Evolutionary conservation across 1,140 invertebrate genomes (phyloP).

Genomic region (Zaprionus taronus): DNA sequence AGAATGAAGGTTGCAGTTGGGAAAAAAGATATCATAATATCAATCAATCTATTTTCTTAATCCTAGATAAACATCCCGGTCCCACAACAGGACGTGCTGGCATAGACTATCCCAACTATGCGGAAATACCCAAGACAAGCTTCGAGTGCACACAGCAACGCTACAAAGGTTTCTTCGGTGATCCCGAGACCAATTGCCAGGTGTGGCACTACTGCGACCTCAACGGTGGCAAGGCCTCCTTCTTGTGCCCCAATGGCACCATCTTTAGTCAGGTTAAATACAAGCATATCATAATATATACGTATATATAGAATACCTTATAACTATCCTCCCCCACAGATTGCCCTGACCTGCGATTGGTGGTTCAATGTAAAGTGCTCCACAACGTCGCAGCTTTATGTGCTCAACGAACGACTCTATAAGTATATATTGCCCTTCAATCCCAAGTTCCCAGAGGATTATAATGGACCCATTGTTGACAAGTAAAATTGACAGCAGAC

Average conservation of each 20-base stretch:
- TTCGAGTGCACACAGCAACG: slow-evolving; percentile 93
- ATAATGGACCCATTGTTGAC: slow-evolving; percentile 92
- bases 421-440: slow-evolving; percentile 93
- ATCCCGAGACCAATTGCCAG: slow-evolving; percentile 93
- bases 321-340: slow-evolving; percentile 50
- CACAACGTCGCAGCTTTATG: slow-evolving; percentile 92
- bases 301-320: background rate
- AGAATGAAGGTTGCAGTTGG: background rate
- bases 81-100: slow-evolving; percentile 90
- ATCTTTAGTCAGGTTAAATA: slow-evolving; percentile 92
- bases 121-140: slow-evolving; percentile 90
- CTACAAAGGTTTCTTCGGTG: slow-evolving; percentile 96
- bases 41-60: no score
- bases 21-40: background rate
- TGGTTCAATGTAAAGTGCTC: slow-evolving; percentile 96
- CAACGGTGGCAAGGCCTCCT: slow-evolving; percentile 95
- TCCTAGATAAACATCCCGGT: slow-evolving; percentile 74
- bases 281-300: background rate
- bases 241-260: slow-evolving; percentile 95
- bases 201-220: slow-evolving; percentile 96
- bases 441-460: slow-evolving; percentile 94
- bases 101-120: slow-evolving; percentile 92
- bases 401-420: slow-evolving; percentile 94
- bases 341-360: slow-evolving; percentile 93
- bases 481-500: slow-evolving; percentile 85